phyloP scores from a whole-genome alignment of 2,113 vertebrate species.

The Mionectes macconnelli region DNA sequence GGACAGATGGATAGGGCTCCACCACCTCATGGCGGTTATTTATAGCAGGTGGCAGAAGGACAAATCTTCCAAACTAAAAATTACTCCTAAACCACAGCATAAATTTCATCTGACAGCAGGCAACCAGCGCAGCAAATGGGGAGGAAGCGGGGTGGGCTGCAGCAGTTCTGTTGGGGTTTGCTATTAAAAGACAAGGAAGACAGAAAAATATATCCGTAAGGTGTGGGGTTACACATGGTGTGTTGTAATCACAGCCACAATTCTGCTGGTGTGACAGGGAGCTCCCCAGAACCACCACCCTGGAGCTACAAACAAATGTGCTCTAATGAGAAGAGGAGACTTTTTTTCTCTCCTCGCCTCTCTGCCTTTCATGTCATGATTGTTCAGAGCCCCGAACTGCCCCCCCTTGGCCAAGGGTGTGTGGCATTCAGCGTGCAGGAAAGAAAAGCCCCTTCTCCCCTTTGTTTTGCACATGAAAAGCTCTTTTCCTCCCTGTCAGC shows the following conservation, averaged over 20 bases:
- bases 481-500: not conserved
- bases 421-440: not conserved
- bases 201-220: not conserved
- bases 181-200: conserved; percentile 18
- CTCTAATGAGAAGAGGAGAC: conserved; percentile 21
- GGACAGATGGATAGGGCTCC: rapidly evolving
- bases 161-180: not conserved
- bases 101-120: conserved; percentile 51
- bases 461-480: conserved; percentile 28
- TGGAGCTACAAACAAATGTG: not conserved
- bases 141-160: not conserved
- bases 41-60: conserved; percentile 28
- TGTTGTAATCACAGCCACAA: not conserved
- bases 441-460: conserved; percentile 10
- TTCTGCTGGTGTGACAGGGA: not conserved
- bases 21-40: not conserved
- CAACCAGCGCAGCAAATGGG: not conserved
- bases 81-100: conserved; percentile 51
- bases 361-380: conserved; percentile 2
- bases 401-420: conserved; percentile 8
- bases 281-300: not conserved
- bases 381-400: conserved; percentile 10
- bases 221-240: not conserved
- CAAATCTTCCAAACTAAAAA: conserved; percentile 52
- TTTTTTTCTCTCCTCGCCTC: not conserved